Percentiles rank a stretch among this genome's conserved stretches.
Evolutionary conservation across 1,140 invertebrate genomes (phyloP).

Genomic region (Drosophila melanogaster): Release_6_plus_ISO1_MT NC_004354.4:15980001-15980500

Average conservation of each 20-base stretch:
- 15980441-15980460: conserved; percentile 50
- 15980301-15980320: conserved; percentile 73
- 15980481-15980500: conserved; percentile 52
- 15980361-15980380: conserved; percentile 85
- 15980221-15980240: conserved; percentile 85
- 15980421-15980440: conserved; percentile 74
- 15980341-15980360: conserved; percentile 86
- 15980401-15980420: conserved; percentile 81
- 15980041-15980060: conserved; percentile 88
- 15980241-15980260: conserved; percentile 85
- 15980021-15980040: conserved; percentile 89
- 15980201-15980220: conserved; percentile 85
- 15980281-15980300: conserved; percentile 77
- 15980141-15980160: conserved; percentile 88
- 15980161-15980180: conserved; percentile 87
- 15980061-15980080: conserved; percentile 84
- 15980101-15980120: conserved; percentile 87
- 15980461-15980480: conserved; percentile 27
- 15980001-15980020: conserved; percentile 91
- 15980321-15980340: conserved; percentile 85
- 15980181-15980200: conserved; percentile 87
- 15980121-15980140: conserved; percentile 87
- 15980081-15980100: conserved; percentile 85
- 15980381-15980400: conserved; percentile 84
- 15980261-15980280: conserved; percentile 85